These are phyloP conservation scores for Sebastes variabilis DNA, from an alignment of 2,797 vertebrate genomes.

Conservation along the genomic window DNA sequence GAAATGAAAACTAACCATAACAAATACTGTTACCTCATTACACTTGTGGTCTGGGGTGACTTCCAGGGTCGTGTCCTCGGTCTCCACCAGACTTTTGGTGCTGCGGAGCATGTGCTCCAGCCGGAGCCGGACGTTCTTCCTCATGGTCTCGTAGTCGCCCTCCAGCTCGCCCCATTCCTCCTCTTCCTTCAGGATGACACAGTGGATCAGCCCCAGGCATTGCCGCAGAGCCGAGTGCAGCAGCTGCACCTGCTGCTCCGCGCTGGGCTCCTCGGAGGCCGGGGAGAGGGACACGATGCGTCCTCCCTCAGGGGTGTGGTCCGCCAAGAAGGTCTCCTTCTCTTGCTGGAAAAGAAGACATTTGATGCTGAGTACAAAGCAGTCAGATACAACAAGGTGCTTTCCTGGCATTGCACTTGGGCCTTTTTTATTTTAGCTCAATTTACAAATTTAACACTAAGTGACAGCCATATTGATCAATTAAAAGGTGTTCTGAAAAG, in stretches of 20 bases:
- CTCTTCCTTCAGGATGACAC: slow-evolving; percentile 74
- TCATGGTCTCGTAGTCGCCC: slow-evolving; percentile 75
- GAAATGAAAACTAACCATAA: too few relatives aligned
- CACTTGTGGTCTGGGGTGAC: slow-evolving; percentile 75
- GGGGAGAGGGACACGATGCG: slow-evolving; percentile 73
- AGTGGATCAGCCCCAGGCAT: slow-evolving; percentile 80
- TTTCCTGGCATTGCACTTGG: neutral
- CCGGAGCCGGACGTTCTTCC: slow-evolving; percentile 68
- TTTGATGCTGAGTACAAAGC: neutral
- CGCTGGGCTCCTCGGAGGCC: slow-evolving; percentile 48
- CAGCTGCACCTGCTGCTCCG: slow-evolving; percentile 71
- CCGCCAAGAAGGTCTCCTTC: slow-evolving; percentile 72
- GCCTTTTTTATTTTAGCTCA: neutral
- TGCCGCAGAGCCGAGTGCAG: slow-evolving; percentile 78
- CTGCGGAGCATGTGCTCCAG: slow-evolving; percentile 76
- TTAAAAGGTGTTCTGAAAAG: slow-evolving; percentile 20
- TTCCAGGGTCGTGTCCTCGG: slow-evolving; percentile 45
- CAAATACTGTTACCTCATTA: slow-evolving; percentile 66
- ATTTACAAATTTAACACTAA: slow-evolving; percentile 4
- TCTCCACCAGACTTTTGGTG: slow-evolving; percentile 71
- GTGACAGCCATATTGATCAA: slow-evolving; percentile 24
- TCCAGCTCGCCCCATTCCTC: slow-evolving; percentile 79
- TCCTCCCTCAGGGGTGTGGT: slow-evolving; percentile 63
- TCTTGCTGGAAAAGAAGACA: slow-evolving; percentile 67
- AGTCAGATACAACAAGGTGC: neutral